Evolutionary conservation across 1,140 invertebrate genomes (phyloP), one percentile per base, ranked within the genome.

Genomic region (Chrysomallon squamiferum): DNA sequence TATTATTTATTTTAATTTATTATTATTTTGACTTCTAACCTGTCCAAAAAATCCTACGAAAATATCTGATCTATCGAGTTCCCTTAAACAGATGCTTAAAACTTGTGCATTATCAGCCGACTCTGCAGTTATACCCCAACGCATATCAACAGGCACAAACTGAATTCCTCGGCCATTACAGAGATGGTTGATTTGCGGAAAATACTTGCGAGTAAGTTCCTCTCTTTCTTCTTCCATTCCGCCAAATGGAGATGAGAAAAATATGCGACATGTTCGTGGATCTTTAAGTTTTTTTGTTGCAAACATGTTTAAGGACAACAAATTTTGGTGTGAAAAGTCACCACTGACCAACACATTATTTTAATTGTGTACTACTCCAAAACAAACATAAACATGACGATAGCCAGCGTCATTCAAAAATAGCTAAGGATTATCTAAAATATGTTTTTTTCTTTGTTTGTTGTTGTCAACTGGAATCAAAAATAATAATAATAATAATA

Each of bases 21-120:
- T 38, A 38, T 38, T 38, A 7, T 7, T 15, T 38, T 38, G 5
- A n/a, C 29, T 25, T 13, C 30, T 7, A 47, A 82, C 81, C 79
- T 83, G 81, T 57, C 81, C 81, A 78, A 80, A 83, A 45, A 82
- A 83, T 49, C 81, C 81, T 47, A 81, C 72, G 71, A 83, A 81
- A 41, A 82, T 72, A 63, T 83, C 81, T 25, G 80, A 83, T 64
- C 81, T 69, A 61, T 81, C 80, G 18, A 82, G 59, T 63, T 83
- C 81, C 35, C 73, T 43, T 7, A 83, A 64, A 69, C 81, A 83
- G 18, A 82, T 81, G 49, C 74, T 79, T 30, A 83, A 78, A n/a
- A 79, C 77, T 62, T 81, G 79, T n/a, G 76, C 76, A 54, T 72
- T 80, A 20, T 77, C 72, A 9, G 78, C 75, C 13, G 78, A 71